These are phyloP conservation scores for Amphipoea oculea DNA, from an alignment of 2,888 invertebrate species.

Conservation along the genomic window DNA sequence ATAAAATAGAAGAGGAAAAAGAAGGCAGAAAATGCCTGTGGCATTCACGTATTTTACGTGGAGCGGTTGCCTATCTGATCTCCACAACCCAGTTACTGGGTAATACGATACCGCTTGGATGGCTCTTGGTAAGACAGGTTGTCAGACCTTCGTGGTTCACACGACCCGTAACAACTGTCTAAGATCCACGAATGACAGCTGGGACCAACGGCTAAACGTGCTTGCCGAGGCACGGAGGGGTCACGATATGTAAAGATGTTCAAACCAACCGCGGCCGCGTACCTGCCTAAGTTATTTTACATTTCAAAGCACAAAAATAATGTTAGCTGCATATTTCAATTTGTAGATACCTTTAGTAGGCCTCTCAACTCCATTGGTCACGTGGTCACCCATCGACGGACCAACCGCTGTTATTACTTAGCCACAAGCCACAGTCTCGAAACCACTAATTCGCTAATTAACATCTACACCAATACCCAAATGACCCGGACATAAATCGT, in stretches of 20 bases:
- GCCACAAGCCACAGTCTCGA: neutral
- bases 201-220: neutral
- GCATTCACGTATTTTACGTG: neutral
- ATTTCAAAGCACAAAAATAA: neutral
- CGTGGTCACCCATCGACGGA: neutral
- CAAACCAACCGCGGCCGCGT: too few relatives aligned
- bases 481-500: constrained; percentile 17
- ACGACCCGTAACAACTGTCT: neutral
- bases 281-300: neutral
- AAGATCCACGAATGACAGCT: neutral
- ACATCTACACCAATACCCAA: neutral
- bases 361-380: neutral
- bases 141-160: neutral
- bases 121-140: neutral
- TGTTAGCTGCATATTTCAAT: neutral
- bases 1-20: too few relatives aligned
- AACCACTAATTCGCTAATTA: neutral
- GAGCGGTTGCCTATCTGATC: neutral
- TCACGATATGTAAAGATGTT: neutral
- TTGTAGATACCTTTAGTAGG: neutral
- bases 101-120: neutral
- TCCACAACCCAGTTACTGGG: neutral
- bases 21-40: too few relatives aligned
- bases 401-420: neutral
- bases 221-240: neutral